A percentile compares a stretch with the other conserved stretches of the same genome.
These are phyloP conservation scores for Psittacula cyanocephala DNA, from an alignment of 2,113 vertebrate genomes.

Conservation along the genomic window DNA sequence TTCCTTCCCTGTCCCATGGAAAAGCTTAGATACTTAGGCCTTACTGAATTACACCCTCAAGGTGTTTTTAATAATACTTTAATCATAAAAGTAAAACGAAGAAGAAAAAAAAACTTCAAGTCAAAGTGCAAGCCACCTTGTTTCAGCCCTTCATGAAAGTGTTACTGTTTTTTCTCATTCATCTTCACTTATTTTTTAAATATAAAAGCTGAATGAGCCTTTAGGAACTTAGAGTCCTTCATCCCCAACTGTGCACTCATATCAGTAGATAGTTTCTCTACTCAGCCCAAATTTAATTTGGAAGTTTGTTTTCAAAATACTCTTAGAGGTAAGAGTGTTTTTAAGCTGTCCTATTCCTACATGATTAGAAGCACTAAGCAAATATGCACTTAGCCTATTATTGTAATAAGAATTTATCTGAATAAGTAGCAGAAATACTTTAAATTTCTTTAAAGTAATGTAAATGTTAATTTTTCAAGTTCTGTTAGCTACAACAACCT, in stretches of 20 bases:
- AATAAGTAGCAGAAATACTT: not conserved
- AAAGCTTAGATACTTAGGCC: not conserved
- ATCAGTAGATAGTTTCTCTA: not conserved
- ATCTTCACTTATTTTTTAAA: conserved; percentile 45
- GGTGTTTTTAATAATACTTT: conserved; percentile 17
- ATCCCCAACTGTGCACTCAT: not conserved
- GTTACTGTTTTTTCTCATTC: conserved; percentile 31
- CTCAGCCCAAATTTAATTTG: not conserved
- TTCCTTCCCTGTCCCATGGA: not conserved
- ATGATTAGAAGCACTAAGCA: not conserved
- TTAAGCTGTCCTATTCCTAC: not conserved
- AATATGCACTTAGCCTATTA: not conserved
- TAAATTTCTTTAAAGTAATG: not conserved
- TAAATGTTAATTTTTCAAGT: conserved; percentile 36
- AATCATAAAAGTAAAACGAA: not conserved
- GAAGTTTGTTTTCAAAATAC: conserved; percentile 10
- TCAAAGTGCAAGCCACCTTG: conserved; percentile 54
- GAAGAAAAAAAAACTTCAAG: not conserved
- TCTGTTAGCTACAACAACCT: conserved; percentile 29
- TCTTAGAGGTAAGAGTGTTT: not conserved
- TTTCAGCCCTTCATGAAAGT: conserved; percentile 54
- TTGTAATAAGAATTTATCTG: not conserved
- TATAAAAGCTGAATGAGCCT: conserved; percentile 21
- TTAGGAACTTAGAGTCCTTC: conserved; percentile 5
- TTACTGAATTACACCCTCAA: conserved; percentile 4